Percentiles rank a stretch among this genome's conserved stretches.
Evolutionary conservation across 2,888 invertebrate species (phyloP).

Genomic region (Tortrix viridana): DNA sequence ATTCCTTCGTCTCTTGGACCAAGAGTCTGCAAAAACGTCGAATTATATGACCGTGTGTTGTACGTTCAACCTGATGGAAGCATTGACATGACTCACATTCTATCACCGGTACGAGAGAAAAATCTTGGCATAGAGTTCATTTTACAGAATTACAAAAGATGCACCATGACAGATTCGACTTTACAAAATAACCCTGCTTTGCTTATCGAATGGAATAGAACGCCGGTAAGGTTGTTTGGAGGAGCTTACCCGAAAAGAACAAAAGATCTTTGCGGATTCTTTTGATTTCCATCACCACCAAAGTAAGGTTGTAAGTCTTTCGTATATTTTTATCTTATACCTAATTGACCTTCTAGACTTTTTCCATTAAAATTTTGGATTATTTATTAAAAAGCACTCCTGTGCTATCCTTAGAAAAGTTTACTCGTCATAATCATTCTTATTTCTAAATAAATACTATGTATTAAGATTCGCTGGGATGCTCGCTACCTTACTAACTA

Average conservation of each 20-base stretch:
- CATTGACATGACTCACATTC: slow-evolving; percentile 63
- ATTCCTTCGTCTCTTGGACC: slow-evolving; percentile 61
- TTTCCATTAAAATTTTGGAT: too few species aligned
- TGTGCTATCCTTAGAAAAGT: too few species aligned
- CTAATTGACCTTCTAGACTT: too few species aligned
- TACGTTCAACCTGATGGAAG: slow-evolving; percentile 71
- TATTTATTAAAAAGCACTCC: too few species aligned
- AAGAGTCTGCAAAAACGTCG: slow-evolving; percentile 68
- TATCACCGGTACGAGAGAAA: slow-evolving; percentile 63
- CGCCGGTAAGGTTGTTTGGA: slow-evolving; percentile 87
- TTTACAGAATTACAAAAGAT: slow-evolving; percentile 69
- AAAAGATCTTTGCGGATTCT: slow-evolving; percentile 84
- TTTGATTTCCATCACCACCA: slow-evolving; percentile 51
- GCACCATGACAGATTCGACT: slow-evolving; percentile 62
- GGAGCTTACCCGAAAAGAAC: slow-evolving; percentile 86
- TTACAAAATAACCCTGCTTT: slow-evolving; percentile 57
- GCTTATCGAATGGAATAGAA: slow-evolving; percentile 86
- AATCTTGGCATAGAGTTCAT: slow-evolving; percentile 70
- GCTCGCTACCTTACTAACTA: too few species aligned
- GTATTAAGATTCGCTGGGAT: too few species aligned
- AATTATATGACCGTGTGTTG: slow-evolving; percentile 59
- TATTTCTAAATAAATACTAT: too few species aligned
- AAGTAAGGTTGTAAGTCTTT: too few species aligned
- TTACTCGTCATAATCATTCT: too few species aligned
- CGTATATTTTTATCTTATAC: too few species aligned